Evolutionary conservation across 2,113 vertebrate species (phyloP).

Genomic region (Sinocyclocheilus maitianheensis): DNA sequence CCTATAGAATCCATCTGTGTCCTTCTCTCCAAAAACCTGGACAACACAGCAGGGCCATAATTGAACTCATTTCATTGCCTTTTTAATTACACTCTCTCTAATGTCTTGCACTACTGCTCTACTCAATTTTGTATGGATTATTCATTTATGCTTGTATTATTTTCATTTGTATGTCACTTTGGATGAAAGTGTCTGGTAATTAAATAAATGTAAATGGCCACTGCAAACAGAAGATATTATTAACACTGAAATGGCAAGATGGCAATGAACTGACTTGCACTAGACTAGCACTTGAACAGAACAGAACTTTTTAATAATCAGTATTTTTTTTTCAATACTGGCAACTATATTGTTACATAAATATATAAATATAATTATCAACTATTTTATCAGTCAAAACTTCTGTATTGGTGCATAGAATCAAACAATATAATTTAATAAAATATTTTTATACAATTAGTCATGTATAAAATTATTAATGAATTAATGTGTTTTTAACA

Average conservation of each 20-base stretch:
- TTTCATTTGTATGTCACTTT: neutral
- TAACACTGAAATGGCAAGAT: no score
- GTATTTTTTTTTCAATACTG: neutral
- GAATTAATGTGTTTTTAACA: neutral
- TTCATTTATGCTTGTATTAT: neutral
- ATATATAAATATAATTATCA: neutral
- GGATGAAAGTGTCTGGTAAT: no score
- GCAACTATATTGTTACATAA: neutral
- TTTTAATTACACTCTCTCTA: constrained; percentile 4
- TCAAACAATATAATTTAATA: neutral
- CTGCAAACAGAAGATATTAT: neutral
- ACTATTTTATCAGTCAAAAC: neutral
- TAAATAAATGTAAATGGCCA: no score
- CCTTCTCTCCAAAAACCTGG: constrained; percentile 95
- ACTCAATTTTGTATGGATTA: neutral
- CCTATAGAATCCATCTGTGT: constrained; percentile 93
- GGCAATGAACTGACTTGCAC: neutral
- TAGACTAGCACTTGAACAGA: neutral
- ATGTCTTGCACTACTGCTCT: neutral
- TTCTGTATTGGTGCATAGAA: neutral
- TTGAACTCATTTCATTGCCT: neutral
- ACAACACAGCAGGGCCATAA: constrained; percentile 26
- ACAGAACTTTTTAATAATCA: neutral
- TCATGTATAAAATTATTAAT: no score
- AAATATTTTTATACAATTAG: no score